Percentiles rank a stretch among this genome's conserved stretches.
Evolutionary conservation across 2,113 vertebrate genomes (phyloP).

Genomic region (Labeo rohita): DNA sequence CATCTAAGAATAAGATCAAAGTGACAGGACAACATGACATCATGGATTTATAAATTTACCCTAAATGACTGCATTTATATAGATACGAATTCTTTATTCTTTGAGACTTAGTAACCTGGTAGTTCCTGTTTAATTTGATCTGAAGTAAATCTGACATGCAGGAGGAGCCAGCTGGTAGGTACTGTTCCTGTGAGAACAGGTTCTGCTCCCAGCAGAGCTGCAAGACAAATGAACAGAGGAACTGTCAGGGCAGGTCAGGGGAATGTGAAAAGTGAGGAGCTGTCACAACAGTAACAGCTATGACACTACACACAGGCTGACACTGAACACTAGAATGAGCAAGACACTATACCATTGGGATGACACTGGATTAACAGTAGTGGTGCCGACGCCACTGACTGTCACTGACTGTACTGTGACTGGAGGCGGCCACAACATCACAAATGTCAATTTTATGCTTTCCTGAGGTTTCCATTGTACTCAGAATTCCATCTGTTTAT

Average conservation of each 20-base stretch:
- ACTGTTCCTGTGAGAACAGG: slow-evolving; percentile 2
- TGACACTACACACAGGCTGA: neutral
- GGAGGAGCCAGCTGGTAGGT: neutral
- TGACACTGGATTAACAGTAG: neutral
- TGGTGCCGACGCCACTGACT: neutral
- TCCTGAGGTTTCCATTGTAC: neutral
- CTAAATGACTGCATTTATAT: neutral
- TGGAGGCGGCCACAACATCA: neutral
- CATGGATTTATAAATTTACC: neutral
- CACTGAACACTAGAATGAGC: slow-evolving; percentile 17
- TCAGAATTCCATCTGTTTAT: neutral
- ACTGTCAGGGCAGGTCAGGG: neutral
- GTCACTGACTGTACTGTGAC: slow-evolving; percentile 27
- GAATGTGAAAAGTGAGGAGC: neutral
- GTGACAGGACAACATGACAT: neutral
- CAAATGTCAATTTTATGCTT: neutral
- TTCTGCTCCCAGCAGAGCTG: neutral
- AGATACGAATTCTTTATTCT: neutral
- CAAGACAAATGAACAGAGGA: slow-evolving; percentile 10
- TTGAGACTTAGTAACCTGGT: neutral
- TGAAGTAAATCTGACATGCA: slow-evolving; percentile 12
- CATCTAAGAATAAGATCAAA: neutral
- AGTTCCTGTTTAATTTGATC: slow-evolving; percentile 18
- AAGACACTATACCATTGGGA: neutral
- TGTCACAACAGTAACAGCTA: slow-evolving; percentile 19